Evolutionary conservation across 2,113 vertebrate genomes (phyloP), one percentile per base, ranked within the genome.

Genomic region (Ammospiza nelsoni): DNA sequence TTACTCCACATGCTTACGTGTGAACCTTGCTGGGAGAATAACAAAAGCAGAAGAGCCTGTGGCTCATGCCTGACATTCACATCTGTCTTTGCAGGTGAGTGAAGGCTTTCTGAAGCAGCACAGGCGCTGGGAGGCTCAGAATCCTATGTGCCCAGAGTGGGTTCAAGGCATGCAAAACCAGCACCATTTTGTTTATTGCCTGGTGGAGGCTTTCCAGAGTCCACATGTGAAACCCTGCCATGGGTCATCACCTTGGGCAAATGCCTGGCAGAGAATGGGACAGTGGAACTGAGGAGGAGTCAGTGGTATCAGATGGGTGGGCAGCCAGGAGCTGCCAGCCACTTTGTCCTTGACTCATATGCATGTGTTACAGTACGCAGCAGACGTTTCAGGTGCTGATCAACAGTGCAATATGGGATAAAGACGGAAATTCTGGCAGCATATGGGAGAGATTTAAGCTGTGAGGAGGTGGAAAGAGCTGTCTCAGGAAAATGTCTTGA

Each of bases 271-370:
- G 33, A 54, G 54, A 83, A 54, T 0, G 0, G 49, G 86, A 66
- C 22, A 43, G 67, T 5, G 5, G 59, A 84, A 46, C 37, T 49
- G 57, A 69, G 63, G 52, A 83, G 31, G 39, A 65, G 39, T 16
- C 4, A 9, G 29, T 43, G 58, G 44, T 35, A 7, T 24, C 58
- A 84, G 61, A 58, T 29, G 16, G 18, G 46, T 24, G 48, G 25
- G 48, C 33, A 15, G 46, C n/a, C 77, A 77, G 61, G 39, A 77
- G 54, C 3, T 55, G 67, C 17, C 76, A 57, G 41, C 4, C 28
- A 29, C 31, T 68, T 67, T 20, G 57, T 27, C 14, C 1, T 2
- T 5, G 3, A 11, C 44, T 44, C 2, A 0, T 8, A 6, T 4
- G 12, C 24, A 13, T 27, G 49, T 15, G 16, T 27, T 65, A 44